Base-by-base conservation (phyloP, 1,140 invertebrate genomes). In the Hirudo medicinalis region DNA sequence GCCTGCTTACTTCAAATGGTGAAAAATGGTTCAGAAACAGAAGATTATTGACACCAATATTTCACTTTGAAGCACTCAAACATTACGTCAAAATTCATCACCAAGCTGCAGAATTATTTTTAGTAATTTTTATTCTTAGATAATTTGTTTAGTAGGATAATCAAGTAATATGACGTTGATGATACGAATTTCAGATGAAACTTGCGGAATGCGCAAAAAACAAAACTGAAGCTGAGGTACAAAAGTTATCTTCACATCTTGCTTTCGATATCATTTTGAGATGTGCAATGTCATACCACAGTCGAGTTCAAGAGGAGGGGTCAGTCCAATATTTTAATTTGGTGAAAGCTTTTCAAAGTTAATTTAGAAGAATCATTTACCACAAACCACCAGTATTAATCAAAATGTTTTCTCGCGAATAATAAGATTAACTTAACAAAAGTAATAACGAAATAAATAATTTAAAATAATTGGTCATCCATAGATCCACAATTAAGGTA, bases 41-140 rank as follows among this genome's bases (percentile, higher is more conserved):
- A 72, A 91, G 92, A 82, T 86, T 94, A 75, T 89, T 94, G 8
- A 94, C 91, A 2, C 91, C 91, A n/a, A 88, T 90, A 0, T 94
- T 94, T 79, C 91, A 93, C 81, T 91, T 92, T 76, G 86, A 88
- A 72, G 91, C 94, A 67, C 82, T 94, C 54, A 89, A 93, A 75
- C 86, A 89, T 73, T 94, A 93, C 76, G 78, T 91, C 8, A 86
- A 87, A 36, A 85, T 92, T 4, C 91, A 94, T 78, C 88, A 89
- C 71, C 57, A 74, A 25, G 74, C 74, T 27, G 74, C 74, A n/a
- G 77, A 78, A 2, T 13, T 57, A 6, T 57, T 57, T 71, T 17
- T 75, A 57, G 55, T 71, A 32, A 69, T 15, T 67, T 9, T 55
- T n/a, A n/a, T n/a, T n/a, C n/a, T n/a, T n/a, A n/a, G n/a, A n/a